A percentile compares a stretch with the other conserved stretches of the same genome.
phyloP scores from a whole-genome alignment of 1,140 invertebrate species.

The Thaumatotibia leucotreta region DNA sequence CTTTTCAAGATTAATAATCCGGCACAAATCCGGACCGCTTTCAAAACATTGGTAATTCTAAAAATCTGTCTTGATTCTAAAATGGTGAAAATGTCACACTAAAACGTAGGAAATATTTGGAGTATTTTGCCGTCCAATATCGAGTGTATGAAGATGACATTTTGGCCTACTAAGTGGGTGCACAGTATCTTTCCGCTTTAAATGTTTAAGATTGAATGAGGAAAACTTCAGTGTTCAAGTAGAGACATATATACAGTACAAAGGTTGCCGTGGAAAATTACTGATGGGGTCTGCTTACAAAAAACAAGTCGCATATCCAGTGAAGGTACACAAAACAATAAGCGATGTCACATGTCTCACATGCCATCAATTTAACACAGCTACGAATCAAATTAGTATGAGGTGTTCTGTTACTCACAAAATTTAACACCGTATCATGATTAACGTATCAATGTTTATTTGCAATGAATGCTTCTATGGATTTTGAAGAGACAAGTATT shows the following conservation, averaged over 20 bases:
- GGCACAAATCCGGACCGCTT: too few species aligned
- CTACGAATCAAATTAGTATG: not conserved
- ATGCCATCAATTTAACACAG: not conserved
- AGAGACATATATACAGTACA: not conserved
- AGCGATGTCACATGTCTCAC: not conserved
- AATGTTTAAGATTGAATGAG: not conserved
- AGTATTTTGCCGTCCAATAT: not conserved
- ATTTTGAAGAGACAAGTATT: too few species aligned
- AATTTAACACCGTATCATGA: not conserved
- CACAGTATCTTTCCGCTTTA: not conserved
- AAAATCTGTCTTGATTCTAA: too few species aligned
- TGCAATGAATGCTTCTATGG: too few species aligned
- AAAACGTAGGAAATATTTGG: not conserved
- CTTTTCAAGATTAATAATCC: too few species aligned
- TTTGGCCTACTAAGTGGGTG: not conserved
- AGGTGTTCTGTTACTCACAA: not conserved
- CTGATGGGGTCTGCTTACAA: not conserved
- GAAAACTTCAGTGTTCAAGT: not conserved
- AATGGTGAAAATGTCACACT: too few species aligned
- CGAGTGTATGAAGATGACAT: not conserved
- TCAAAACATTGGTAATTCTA: too few species aligned
- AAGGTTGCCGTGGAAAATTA: not conserved
- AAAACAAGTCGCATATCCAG: not conserved
- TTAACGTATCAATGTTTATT: too few species aligned
- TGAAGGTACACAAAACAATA: not conserved